Evolutionary conservation across 2,797 vertebrate species (phyloP), one percentile per base, ranked within the genome.

Genomic region (Fundulus diaphanus): DNA sequence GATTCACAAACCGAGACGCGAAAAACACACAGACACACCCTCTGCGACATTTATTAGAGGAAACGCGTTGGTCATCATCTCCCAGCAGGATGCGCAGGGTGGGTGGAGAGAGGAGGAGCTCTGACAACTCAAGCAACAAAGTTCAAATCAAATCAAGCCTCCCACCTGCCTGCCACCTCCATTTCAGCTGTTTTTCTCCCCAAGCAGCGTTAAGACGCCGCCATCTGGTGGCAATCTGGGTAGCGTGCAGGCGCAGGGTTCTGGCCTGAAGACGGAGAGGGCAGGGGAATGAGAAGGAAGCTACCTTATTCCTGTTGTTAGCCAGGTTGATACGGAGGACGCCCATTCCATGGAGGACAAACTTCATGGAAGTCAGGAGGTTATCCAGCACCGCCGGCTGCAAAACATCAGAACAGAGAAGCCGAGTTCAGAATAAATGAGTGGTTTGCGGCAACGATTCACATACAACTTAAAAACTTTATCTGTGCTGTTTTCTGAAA

Each of bases 331-430:
- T 93, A 24, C 95, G 86, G 8, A 96, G 93, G 65, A 94, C 57
- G 0, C 95, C 95, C 95, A 96, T 96, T 48, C 95, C 95, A 0
- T 96, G 94, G 46, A 96, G 94, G 70, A 96, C 95, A 79, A 96
- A 95, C 87, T 95, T 96, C 94, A 96, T 95, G 33, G 95, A 96
- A 74, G 94, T 96, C 82, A 96, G 88, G 42, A 96, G 95, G 84
- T 96, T 96, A 87, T 96, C 95, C 84, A 96, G 85, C 35, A 96
- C 95, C 0, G 95, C 94, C 20, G 93, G 93, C 95, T 96, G 83
- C 11, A 40, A 81, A 72, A 78, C 29, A 69, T 13, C 67, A 86
- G 42, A 18, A 63, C 5, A 42, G 33, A 90, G 13, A 66, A 63
- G 72, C 82, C 63, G 85, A 49, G n/a, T 63, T 66, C 35, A 80